Percentiles rank a stretch among this genome's conserved stretches.
phyloP scores from a whole-genome alignment of 2,888 invertebrate genomes.

The Hyposoter didymator region DNA sequence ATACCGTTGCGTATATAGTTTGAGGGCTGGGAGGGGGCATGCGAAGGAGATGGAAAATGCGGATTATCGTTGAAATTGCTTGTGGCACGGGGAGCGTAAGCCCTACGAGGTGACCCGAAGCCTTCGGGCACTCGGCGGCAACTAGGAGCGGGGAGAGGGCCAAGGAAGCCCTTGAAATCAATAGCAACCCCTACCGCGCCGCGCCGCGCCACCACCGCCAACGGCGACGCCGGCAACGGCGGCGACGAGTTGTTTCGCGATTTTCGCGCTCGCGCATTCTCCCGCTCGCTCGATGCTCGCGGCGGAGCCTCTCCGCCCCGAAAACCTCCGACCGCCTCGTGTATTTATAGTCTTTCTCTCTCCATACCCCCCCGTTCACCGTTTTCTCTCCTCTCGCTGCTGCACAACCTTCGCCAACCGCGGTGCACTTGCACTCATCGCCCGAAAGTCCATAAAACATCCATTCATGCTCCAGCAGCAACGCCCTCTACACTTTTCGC shows the following conservation, averaged over 20 bases:
- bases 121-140: constrained; percentile 78
- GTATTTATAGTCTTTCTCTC: constrained; percentile 44
- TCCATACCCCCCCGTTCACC: constrained; percentile 5
- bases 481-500: constrained; percentile 3
- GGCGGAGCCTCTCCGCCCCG: constrained; percentile 41
- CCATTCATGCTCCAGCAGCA: not conserved
- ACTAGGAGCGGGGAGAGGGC: constrained; percentile 72
- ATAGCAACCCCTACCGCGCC: constrained; percentile 79
- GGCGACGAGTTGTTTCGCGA: constrained; percentile 7
- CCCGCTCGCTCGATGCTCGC: constrained; percentile 22
- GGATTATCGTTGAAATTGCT: constrained; percentile 65
- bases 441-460: not conserved
- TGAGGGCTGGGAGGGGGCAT: not conserved
- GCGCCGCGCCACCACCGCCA: constrained; percentile 80
- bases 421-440: too few relatives aligned
- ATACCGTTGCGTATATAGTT: too few relatives aligned
- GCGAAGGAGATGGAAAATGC: constrained; percentile 5
- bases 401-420: not conserved
- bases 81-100: constrained; percentile 77
- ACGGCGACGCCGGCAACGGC: constrained; percentile 76
- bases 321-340: constrained; percentile 31
- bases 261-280: constrained; percentile 56
- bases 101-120: constrained; percentile 79
- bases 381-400: not conserved
- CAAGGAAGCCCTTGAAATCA: constrained; percentile 84